Evolutionary conservation across 2,888 invertebrate genomes (phyloP).

Genomic region (Mythimna loreyi): DNA sequence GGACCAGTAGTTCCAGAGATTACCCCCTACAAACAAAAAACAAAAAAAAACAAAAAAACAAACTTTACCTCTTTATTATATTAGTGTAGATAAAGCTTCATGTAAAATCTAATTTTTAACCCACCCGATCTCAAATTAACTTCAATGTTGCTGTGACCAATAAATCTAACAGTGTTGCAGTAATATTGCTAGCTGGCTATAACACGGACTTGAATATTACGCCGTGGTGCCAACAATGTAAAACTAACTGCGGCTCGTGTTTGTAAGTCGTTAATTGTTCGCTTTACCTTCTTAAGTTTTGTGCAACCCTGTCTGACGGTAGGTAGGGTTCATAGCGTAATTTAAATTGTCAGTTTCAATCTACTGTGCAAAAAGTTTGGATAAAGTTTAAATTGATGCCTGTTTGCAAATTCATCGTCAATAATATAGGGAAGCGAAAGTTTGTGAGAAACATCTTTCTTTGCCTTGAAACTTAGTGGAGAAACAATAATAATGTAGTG

Average conservation of each 20-base stretch:
- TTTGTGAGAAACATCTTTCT: conserved; percentile 18
- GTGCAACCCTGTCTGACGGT: conserved; percentile 31
- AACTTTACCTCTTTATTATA: no score
- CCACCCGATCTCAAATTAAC: conserved; percentile 36
- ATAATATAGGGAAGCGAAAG: conserved; percentile 29
- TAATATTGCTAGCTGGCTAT: conserved; percentile 57
- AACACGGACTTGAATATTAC: conserved; percentile 42
- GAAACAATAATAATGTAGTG: background rate
- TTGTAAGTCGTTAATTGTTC: conserved; percentile 56
- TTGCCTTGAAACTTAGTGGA: conserved; percentile 10
- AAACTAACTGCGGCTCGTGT: conserved; percentile 33
- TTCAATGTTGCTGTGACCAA: conserved; percentile 43
- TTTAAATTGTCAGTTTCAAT: conserved; percentile 38
- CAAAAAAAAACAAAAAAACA: no score
- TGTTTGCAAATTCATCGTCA: conserved; percentile 40
- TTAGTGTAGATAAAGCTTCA: background rate
- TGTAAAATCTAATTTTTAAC: conserved; percentile 28
- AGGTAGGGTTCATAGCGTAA: conserved; percentile 24
- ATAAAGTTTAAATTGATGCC: conserved; percentile 52
- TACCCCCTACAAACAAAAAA: no score
- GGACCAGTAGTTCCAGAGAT: no score
- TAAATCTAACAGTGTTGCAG: conserved; percentile 65
- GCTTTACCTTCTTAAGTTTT: conserved; percentile 45
- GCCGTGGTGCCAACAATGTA: conserved; percentile 60
- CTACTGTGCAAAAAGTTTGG: conserved; percentile 22